These are phyloP conservation scores for Suncus etruscus DNA, from an alignment of 2,113 vertebrate genomes.

Conservation along the genomic window DNA sequence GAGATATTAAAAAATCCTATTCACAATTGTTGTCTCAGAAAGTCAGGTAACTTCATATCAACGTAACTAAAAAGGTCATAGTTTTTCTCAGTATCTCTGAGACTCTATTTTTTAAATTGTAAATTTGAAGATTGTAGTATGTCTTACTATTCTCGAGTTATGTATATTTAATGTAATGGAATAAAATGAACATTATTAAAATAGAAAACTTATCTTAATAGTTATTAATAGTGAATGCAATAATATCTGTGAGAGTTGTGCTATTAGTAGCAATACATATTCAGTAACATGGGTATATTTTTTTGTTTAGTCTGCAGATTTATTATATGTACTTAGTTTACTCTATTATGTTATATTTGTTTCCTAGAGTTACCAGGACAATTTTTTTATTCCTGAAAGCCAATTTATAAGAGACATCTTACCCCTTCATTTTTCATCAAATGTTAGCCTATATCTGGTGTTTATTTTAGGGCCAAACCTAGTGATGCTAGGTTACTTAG, in stretches of 20 bases:
- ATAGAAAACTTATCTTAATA: neutral
- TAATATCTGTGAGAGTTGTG: neutral
- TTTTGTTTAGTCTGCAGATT: neutral
- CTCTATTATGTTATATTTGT: slow-evolving; percentile 4
- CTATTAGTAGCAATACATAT: neutral
- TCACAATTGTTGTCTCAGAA: no score
- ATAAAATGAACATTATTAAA: neutral
- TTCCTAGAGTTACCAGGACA: neutral
- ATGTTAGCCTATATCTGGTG: neutral
- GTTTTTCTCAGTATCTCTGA: neutral
- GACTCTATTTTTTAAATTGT: neutral
- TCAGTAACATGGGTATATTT: neutral
- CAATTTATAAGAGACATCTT: neutral
- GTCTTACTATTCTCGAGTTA: neutral
- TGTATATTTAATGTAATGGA: neutral
- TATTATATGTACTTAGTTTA: neutral
- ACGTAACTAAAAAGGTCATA: no score
- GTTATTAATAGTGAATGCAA: neutral
- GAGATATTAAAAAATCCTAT: no score
- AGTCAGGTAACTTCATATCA: no score
- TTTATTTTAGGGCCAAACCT: no score
- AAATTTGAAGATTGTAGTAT: neutral
- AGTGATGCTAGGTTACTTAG: no score
- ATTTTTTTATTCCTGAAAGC: neutral
- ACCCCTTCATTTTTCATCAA: neutral